Conservation (phyloP, 2,797 vertebrate species). For the Eupleurogrammus muticus region DNA sequence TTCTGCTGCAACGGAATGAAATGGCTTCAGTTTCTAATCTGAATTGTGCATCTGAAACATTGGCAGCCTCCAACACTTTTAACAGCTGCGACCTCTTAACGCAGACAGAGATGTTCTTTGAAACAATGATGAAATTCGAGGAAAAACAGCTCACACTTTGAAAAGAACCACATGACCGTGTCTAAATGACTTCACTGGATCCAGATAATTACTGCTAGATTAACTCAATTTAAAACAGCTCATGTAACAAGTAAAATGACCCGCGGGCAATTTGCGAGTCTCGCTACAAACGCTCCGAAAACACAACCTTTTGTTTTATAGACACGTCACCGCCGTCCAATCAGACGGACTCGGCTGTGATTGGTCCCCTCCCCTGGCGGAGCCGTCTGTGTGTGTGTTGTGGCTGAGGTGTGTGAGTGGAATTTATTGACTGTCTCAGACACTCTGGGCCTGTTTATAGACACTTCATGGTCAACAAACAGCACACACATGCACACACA, state of each 20-base stretch:
- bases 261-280: not conserved
- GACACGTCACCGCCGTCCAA: constrained; percentile 12
- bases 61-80: not conserved
- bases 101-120: not conserved
- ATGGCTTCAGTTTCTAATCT: constrained; percentile 3
- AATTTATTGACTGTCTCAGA: constrained; percentile 42
- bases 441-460: constrained; percentile 48
- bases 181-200: not conserved
- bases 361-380: constrained; percentile 8
- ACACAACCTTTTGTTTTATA: constrained; percentile 6
- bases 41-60: not conserved
- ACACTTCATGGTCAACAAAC: constrained; percentile 22
- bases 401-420: constrained; percentile 20
- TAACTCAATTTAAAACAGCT: not conserved
- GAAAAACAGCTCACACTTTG: not conserved
- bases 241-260: not conserved
- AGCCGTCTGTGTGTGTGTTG: constrained; percentile 38
- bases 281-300: not conserved
- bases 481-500: constrained; percentile 1
- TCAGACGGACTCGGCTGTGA: not conserved
- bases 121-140: not conserved
- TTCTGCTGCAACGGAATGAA: not conserved
- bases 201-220: not conserved
- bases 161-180: not conserved
- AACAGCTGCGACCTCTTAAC: constrained; percentile 6